Conservation (phyloP, 1,140 invertebrate species). For the Brachionus asplanchnoidis region DNA sequence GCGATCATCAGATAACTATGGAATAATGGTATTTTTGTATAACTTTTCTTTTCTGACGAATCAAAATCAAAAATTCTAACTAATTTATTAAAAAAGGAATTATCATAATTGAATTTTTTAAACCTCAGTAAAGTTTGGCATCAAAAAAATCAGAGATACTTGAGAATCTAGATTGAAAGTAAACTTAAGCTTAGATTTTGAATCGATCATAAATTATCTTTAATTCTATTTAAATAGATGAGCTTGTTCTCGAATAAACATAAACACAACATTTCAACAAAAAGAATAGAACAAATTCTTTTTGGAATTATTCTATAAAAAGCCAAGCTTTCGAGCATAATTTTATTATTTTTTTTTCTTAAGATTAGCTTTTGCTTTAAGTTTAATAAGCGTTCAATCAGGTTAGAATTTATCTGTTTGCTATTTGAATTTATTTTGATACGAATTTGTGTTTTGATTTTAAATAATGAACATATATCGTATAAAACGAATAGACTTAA, state of each 20-base stretch:
- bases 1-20: background rate
- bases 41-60: background rate
- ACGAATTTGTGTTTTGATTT: background rate
- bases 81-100: background rate
- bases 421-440: conserved; percentile 12
- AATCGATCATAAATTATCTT: conserved; percentile 1
- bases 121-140: background rate
- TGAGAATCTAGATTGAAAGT: background rate
- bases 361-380: background rate
- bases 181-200: background rate
- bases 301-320: conserved; percentile 11
- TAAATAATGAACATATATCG: background rate
- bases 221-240: background rate
- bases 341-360: background rate
- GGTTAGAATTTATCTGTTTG: conserved; percentile 33
- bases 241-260: background rate
- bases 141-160: background rate
- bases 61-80: background rate
- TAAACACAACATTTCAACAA: background rate
- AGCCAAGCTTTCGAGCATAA: background rate
- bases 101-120: background rate
- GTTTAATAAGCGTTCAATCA: conserved; percentile 1
- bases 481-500: background rate
- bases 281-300: background rate
- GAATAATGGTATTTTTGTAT: background rate